Conservation (phyloP, 2,888 invertebrate species). For the Rapana venosa region DNA sequence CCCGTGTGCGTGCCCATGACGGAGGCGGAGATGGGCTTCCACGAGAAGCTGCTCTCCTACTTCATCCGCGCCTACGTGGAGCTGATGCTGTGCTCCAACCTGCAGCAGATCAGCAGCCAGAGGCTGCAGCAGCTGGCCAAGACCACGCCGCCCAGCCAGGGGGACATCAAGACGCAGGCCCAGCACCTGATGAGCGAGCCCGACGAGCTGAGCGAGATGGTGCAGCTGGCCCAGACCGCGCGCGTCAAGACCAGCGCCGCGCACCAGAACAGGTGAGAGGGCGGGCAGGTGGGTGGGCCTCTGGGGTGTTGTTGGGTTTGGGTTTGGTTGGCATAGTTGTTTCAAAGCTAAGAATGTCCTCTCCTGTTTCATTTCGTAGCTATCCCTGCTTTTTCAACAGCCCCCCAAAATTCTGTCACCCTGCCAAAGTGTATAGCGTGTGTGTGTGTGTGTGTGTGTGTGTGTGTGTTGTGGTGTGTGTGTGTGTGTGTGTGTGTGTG, state of each 20-base stretch:
- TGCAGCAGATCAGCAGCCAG: slow-evolving; percentile 33
- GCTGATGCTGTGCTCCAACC: slow-evolving; percentile 47
- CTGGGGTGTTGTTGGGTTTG: no score
- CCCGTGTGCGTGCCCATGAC: slow-evolving; percentile 53
- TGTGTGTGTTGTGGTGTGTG: no score
- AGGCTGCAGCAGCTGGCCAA: neutral
- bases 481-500: no score
- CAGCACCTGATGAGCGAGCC: slow-evolving; percentile 42
- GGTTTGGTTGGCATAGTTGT: neutral
- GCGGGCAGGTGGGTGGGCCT: neutral
- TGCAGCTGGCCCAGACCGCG: slow-evolving; percentile 36
- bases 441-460: no score
- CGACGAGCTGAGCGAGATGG: slow-evolving; percentile 47
- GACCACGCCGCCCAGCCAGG: neutral
- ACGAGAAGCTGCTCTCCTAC: slow-evolving; percentile 57
- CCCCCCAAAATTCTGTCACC: no score
- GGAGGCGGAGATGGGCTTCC: slow-evolving; percentile 55
- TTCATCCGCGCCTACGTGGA: slow-evolving; percentile 61
- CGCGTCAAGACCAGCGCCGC: slow-evolving; percentile 3
- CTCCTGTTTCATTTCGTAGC: no score
- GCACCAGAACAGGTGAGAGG: neutral
- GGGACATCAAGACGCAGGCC: slow-evolving; percentile 33
- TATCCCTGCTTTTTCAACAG: no score
- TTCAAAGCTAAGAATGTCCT: no score
- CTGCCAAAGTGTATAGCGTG: no score